These are phyloP conservation scores for Coracopsis vasa DNA, from an alignment of 2,113 vertebrate species.

Conservation along the genomic window DNA sequence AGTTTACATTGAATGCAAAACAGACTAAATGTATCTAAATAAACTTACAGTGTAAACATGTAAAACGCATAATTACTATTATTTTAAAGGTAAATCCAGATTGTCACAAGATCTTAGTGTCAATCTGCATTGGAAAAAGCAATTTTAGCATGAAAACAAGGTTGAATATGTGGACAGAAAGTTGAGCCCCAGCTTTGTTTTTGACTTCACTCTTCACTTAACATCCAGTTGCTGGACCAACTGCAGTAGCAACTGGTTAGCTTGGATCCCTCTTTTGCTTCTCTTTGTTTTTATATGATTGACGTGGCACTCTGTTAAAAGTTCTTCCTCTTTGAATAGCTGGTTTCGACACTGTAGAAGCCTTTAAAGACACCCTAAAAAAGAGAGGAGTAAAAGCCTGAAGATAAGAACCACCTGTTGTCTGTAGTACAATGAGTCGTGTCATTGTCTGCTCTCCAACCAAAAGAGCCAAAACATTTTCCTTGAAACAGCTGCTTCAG, in stretches of 20 bases:
- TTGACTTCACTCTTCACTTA: background rate
- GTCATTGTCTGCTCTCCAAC: background rate
- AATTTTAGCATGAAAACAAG: background rate
- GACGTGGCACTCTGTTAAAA: background rate
- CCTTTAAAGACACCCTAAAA: background rate
- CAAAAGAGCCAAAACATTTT: background rate
- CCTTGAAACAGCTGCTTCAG: background rate
- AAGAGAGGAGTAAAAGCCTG: background rate
- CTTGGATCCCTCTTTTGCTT: background rate
- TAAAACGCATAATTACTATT: background rate
- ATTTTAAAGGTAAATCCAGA: background rate
- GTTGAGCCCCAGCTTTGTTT: background rate
- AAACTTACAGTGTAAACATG: background rate
- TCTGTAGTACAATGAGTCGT: background rate
- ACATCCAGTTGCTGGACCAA: constrained; percentile 65
- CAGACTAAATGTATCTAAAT: background rate
- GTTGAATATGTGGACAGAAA: background rate
- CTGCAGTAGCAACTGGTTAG: constrained; percentile 69
- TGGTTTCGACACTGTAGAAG: background rate
- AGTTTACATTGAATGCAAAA: background rate
- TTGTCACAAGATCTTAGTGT: background rate
- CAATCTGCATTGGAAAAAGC: background rate
- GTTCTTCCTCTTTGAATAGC: background rate
- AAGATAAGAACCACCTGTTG: background rate
- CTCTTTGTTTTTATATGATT: constrained; percentile 10